A percentile compares a stretch with the other conserved stretches of the same genome.
These are phyloP conservation scores for Pedionomus torquatus DNA, from an alignment of 2,113 vertebrate genomes.

Conservation along the genomic window DNA sequence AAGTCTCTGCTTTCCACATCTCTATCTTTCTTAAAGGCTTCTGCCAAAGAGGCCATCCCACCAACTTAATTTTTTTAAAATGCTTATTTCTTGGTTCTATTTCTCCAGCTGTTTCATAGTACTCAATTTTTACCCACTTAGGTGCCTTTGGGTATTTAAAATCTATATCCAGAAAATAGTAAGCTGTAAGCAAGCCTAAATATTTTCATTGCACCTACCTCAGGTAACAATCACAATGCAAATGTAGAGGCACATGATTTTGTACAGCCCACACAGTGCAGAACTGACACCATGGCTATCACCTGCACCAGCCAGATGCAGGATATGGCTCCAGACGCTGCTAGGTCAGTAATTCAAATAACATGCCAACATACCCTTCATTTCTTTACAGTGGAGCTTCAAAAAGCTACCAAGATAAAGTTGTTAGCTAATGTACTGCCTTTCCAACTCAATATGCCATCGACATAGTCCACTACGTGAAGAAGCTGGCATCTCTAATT, in stretches of 20 bases:
- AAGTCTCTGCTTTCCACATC: neutral
- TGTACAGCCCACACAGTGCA: neutral
- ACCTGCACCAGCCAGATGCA: accelerated
- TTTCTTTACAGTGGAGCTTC: neutral
- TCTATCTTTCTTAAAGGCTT: neutral
- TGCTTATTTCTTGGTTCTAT: neutral
- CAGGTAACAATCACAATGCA: neutral
- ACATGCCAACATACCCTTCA: neutral
- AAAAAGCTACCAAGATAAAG: neutral
- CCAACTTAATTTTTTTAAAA: neutral
- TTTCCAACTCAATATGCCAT: neutral
- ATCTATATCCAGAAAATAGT: neutral
- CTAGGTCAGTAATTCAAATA: neutral
- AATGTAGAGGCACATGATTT: neutral
- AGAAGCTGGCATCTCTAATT: neutral
- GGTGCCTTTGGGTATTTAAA: neutral
- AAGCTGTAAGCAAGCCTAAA: neutral
- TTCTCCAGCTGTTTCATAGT: neutral
- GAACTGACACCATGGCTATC: neutral
- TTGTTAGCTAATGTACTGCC: neutral
- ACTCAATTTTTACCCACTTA: neutral
- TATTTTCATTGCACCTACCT: neutral
- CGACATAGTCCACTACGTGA: neutral
- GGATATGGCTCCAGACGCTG: neutral
- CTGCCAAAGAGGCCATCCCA: neutral